Evolutionary conservation across 1,140 invertebrate genomes (phyloP).

Genomic region (roundworm (Caenorhabditis elegans)): DNA sequence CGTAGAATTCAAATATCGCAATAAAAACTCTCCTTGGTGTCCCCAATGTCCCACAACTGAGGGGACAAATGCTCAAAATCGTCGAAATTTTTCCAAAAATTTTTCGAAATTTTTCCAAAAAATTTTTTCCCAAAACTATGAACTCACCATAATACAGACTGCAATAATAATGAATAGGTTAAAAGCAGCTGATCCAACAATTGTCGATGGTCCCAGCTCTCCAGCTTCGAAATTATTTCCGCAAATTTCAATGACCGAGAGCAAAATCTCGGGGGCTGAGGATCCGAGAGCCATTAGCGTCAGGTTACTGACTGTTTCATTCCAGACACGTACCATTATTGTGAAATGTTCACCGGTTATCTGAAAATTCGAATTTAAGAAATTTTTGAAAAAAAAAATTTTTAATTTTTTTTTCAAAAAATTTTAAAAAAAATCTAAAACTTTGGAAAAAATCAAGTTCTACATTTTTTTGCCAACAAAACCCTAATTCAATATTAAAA

Average conservation of each 20-base stretch:
- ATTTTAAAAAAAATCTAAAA: no score
- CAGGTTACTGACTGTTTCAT: conserved; percentile 71
- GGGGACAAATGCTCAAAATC: no score
- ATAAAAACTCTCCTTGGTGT: no score
- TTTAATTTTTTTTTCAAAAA: background rate
- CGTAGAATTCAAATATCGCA: no score
- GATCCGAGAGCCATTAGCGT: conserved; percentile 70
- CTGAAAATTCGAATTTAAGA: background rate
- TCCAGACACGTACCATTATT: conserved; percentile 69
- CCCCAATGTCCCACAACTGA: no score
- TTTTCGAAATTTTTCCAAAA: no score
- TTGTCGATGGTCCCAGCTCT: conserved; percentile 64
- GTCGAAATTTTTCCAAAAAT: no score
- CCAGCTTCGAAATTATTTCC: conserved; percentile 65
- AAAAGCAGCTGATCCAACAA: conserved; percentile 71
- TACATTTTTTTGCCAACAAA: no score
- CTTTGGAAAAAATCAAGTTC: no score
- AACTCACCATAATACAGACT: conserved; percentile 57
- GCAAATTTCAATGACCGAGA: conserved; percentile 69
- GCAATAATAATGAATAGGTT: conserved; percentile 68
- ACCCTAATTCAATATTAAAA: no score
- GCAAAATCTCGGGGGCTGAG: conserved; percentile 70
- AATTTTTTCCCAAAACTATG: no score
- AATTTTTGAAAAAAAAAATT: background rate
- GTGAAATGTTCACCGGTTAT: conserved; percentile 62